Base-by-base conservation (phyloP, 2,888 invertebrate species). In the Troides helena region DNA sequence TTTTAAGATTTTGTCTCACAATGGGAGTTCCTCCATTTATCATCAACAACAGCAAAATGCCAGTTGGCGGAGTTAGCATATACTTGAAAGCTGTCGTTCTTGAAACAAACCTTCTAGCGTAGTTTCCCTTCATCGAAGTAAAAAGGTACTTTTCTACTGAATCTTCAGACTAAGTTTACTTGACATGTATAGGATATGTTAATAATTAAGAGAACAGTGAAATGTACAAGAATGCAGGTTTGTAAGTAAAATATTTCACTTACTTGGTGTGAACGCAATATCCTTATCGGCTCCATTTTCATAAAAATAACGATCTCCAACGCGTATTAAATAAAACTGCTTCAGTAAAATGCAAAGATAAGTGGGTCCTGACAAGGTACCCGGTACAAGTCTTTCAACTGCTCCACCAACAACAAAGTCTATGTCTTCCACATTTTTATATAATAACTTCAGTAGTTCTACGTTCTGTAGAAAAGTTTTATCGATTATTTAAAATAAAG, bases 391-490 rank as follows among this genome's bases (percentile, higher is more conserved):
- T 5, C 62, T 36, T 58, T 73, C 73, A 23, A 73, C 46, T 1
- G 65, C 43, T 14, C 73, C 73, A 53, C 70, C 73, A 18, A 71
- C 71, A 2, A 43, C 57, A 10, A 73, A 36, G 36, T 71, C 71
- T 50, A 73, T 68, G 43, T 73, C 71, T 14, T 67, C 60, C 10
- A 67, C 59, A 23, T 25, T 60, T 66, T 66, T 63, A 56, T 73
- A 73, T 39, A 73, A 46, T 14, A 17, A 46, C 25, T 63, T 66
- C 39, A 73, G 25, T 14, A 7, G 10, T 43, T 50, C n/a, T 23
- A 73, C 61, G 61, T 73, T 68, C 73, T 73, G 23, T 1, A 25
- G 95, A 62, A 17, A 17, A 46, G 18, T 53, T 53, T 36, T 17
- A 50, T 14, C 14, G 14, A 50, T 5, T 14, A 50, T 50, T 50